A percentile compares a stretch with the other conserved stretches of the same genome.
Evolutionary conservation across 2,113 vertebrate species (phyloP).

Genomic region (Egretta garzetta): DNA sequence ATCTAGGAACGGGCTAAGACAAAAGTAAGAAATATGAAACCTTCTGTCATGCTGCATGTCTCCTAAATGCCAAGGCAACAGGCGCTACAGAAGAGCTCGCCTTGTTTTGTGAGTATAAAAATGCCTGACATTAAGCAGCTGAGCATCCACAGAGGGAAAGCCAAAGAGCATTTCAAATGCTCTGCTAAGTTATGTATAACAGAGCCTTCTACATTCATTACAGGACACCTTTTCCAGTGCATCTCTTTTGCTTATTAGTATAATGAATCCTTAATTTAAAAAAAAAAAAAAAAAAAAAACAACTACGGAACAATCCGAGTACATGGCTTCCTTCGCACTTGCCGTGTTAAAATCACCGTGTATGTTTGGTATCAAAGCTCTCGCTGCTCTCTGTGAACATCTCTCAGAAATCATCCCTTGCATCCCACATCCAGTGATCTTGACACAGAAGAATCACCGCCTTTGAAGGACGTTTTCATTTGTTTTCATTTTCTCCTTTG

Average conservation of each 20-base stretch:
- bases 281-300: neutral
- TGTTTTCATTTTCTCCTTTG: conserved; percentile 13
- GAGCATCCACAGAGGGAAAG: neutral
- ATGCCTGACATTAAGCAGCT: neutral
- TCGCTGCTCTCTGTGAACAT: neutral
- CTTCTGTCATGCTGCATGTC: neutral
- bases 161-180: conserved; percentile 16
- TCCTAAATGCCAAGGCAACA: neutral
- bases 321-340: neutral
- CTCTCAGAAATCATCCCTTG: neutral
- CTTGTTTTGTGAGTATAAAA: neutral
- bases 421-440: neutral
- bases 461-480: conserved; percentile 12
- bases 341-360: neutral
- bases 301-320: neutral
- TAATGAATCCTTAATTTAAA: neutral
- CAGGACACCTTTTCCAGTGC: neutral
- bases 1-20: neutral
- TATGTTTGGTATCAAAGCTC: neutral
- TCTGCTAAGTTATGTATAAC: neutral
- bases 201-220: neutral
- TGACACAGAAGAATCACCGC: neutral
- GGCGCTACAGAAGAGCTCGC: fast-evolving
- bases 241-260: conserved; percentile 14
- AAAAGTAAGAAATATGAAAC: neutral